Base-by-base conservation (phyloP, 1,140 invertebrate genomes). In the Glossosoma conforme region DNA sequence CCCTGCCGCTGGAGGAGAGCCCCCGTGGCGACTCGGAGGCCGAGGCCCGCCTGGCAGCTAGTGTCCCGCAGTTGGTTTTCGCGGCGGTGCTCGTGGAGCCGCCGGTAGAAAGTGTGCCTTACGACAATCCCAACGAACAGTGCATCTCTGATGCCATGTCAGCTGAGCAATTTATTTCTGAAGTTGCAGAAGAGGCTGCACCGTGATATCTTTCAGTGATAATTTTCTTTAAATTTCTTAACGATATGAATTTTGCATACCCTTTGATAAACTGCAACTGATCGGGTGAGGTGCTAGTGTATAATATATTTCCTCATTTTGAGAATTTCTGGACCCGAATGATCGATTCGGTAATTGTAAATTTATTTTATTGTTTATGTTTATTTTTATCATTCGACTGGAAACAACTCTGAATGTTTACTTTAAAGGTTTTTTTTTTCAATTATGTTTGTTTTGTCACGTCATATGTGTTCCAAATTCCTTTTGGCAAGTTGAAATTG, bases 1-100 rank as follows among this genome's bases (percentile, higher is more conserved):
- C 70, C 49, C 68, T 68, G 57, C 67, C 68, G 3, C 67, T 68
- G 61, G 63, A 63, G 1, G 50, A 60, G 4, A 44, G 42, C 25
- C 44, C 56, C 21, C 18, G 24, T 21, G 46, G 22, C 8, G 13
- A 20, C 40, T 15, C 36, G 4, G 18, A 11, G 36, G 14, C n/a
- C n/a, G 18, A 5, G 36, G 14, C 36, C 5, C 36, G 5, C 36
- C 9, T 18, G 2, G 15, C 36, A 19, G 17, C 20, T 11, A 10
- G 4, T 6, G 17, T 18, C 15, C 15, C 32, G n/a, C n/a, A 33
- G n/a, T 13, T 15, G 32, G 32, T 13, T n/a, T 33, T 15, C 3
- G 32, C n/a, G 32, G 33, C 24, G 8, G 36, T 24, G 14, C 13
- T 25, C 28, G 15, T 15, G 17, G 21, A 19, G 15, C 42, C 37